Percentiles rank a stretch among this genome's conserved stretches.
Evolutionary conservation across 2,888 invertebrate genomes (phyloP).

Genomic region (Mesochorus sp.): DNA sequence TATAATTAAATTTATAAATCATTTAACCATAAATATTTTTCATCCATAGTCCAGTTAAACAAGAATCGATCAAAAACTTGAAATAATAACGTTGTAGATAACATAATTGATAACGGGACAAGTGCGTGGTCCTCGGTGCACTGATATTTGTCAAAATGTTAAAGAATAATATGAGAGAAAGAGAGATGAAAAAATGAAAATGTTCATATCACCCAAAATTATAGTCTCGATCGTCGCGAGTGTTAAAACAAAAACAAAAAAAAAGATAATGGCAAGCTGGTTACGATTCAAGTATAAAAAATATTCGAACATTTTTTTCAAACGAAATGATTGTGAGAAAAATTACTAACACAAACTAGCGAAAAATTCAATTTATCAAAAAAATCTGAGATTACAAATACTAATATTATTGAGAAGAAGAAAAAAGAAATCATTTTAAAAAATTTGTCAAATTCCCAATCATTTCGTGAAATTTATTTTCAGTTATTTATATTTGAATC

Average conservation of each 20-base stretch:
- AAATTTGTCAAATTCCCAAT: neutral
- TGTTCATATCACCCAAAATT: conserved; percentile 40
- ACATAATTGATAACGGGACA: conserved; percentile 16
- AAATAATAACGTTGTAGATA: conserved; percentile 26
- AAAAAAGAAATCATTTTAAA: neutral
- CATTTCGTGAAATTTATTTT: too few relatives aligned
- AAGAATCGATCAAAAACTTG: conserved; percentile 12
- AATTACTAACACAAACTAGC: too few relatives aligned
- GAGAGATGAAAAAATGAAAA: conserved; percentile 28
- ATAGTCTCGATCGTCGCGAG: conserved; percentile 23
- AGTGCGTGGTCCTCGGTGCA: conserved; percentile 15
- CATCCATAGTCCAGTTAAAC: conserved; percentile 6
- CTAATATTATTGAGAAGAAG: too few relatives aligned
- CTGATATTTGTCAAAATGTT: conserved; percentile 13
- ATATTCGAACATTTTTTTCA: neutral
- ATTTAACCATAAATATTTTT: conserved; percentile 32
- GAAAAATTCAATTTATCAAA: too few relatives aligned
- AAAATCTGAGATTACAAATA: neutral
- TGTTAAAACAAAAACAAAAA: neutral
- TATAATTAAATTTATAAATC: conserved; percentile 35
- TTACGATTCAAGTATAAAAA: conserved; percentile 17
- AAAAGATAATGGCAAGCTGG: neutral
- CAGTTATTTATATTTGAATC: too few relatives aligned
- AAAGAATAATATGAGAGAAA: conserved; percentile 25
- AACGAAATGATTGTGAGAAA: too few relatives aligned